Evolutionary conservation across 1,140 invertebrate species (phyloP).

Genomic region (Macrosteles quadrilineatus): DNA sequence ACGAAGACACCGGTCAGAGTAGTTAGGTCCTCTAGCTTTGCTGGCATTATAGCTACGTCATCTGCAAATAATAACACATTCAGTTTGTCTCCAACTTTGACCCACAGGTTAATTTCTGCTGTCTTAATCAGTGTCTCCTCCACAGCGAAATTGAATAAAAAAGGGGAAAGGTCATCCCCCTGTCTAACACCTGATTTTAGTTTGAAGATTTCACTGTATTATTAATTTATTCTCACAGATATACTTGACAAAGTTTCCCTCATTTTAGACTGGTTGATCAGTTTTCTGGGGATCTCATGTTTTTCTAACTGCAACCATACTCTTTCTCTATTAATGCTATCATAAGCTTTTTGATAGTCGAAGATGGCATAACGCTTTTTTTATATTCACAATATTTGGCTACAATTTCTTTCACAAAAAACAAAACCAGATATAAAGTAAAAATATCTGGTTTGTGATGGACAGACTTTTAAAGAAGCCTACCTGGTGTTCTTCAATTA

Average conservation of each 20-base stretch:
- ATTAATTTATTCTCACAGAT: conserved; percentile 18
- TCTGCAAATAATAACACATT: conserved; percentile 22
- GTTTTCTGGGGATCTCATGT: conserved; percentile 1
- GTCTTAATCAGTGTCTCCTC: conserved; percentile 40
- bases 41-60: conserved; percentile 28
- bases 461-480: too few relatives aligned
- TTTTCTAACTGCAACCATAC: conserved; percentile 13
- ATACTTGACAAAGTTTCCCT: neutral
- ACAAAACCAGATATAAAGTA: too few relatives aligned
- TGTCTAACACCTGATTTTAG: too few relatives aligned
- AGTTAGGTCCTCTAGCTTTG: conserved; percentile 23
- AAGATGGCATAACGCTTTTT: too few relatives aligned
- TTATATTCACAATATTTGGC: too few relatives aligned
- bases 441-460: too few relatives aligned
- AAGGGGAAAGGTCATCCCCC: conserved; percentile 31
- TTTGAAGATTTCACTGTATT: conserved; percentile 19
- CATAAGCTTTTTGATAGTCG: conserved; percentile 31
- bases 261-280: neutral
- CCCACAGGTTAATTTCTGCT: conserved; percentile 14
- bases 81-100: conserved; percentile 28
- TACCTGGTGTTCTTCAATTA: too few relatives aligned
- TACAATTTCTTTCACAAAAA: too few relatives aligned
- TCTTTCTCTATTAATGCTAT: conserved; percentile 32
- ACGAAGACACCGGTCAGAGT: conserved; percentile 9
- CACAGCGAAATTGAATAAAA: conserved; percentile 35